Conservation (phyloP, 92 coral and sea anemone species). For the Plumapathes pennacea region DNA sequence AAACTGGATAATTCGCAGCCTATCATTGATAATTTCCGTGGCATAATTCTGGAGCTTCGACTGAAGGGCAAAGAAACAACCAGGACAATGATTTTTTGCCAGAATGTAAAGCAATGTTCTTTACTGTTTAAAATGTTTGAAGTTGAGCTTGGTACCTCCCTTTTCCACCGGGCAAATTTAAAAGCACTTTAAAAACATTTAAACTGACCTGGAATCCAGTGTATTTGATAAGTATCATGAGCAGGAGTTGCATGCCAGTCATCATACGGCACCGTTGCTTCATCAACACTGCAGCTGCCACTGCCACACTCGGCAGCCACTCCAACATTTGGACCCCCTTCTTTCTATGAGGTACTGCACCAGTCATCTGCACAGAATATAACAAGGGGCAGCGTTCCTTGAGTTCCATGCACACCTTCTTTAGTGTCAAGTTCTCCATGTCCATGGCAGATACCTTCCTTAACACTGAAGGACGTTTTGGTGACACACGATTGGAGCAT, state of each 20-base stretch:
- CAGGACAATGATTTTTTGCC: slow-evolving; percentile 9
- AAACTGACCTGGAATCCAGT: slow-evolving; percentile 38
- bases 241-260: slow-evolving; percentile 28
- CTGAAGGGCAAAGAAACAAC: slow-evolving; percentile 1
- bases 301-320: slow-evolving; percentile 43
- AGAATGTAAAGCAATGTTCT: slow-evolving; percentile 7
- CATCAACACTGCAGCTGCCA: slow-evolving; percentile 36
- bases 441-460: slow-evolving; percentile 22
- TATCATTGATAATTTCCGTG: slow-evolving; percentile 30
- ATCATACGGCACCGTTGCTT: slow-evolving; percentile 23
- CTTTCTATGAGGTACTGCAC: slow-evolving; percentile 6
- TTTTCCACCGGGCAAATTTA: no score
- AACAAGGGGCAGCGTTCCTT: slow-evolving; percentile 19
- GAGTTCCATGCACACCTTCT: slow-evolving; percentile 10
- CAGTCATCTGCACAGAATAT: slow-evolving; percentile 45
- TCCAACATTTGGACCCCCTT: neutral
- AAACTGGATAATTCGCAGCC: slow-evolving; percentile 10
- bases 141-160: neutral
- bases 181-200: no score
- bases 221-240: slow-evolving; percentile 36
- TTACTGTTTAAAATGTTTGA: neutral
- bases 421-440: slow-evolving; percentile 16
- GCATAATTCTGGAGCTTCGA: slow-evolving; percentile 8
- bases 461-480: slow-evolving; percentile 29
- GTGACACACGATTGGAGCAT: slow-evolving; percentile 19